phyloP scores from a whole-genome alignment of 2,888 invertebrate species.

The Pherbina coryleti region DNA sequence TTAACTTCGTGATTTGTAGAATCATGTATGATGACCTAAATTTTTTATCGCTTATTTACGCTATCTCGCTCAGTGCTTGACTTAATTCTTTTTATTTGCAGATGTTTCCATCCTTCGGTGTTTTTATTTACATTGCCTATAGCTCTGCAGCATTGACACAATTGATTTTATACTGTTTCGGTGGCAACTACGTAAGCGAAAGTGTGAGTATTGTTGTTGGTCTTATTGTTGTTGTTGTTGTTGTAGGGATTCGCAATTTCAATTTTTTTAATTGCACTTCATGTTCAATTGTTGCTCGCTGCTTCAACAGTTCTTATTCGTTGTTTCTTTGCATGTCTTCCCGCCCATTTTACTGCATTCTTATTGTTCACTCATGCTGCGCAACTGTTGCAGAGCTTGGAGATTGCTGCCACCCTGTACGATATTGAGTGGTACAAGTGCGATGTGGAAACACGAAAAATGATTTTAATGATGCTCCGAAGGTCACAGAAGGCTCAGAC shows the following conservation, averaged over 20 bases:
- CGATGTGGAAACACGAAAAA: slow-evolving; percentile 62
- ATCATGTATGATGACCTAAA: slow-evolving; percentile 21
- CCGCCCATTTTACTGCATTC: background rate
- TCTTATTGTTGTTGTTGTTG: background rate
- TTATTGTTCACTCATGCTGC: background rate
- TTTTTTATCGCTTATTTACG: background rate
- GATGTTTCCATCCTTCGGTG: slow-evolving; percentile 62
- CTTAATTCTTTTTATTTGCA: slow-evolving; percentile 41
- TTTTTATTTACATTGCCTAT: slow-evolving; percentile 63
- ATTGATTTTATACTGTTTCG: slow-evolving; percentile 64
- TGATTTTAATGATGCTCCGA: slow-evolving; percentile 65
- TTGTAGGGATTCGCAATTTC: background rate
- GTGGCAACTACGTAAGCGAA: slow-evolving; percentile 63
- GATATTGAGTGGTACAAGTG: slow-evolving; percentile 67
- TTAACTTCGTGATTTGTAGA: background rate
- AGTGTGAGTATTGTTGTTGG: slow-evolving; percentile 57
- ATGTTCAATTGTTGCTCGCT: background rate
- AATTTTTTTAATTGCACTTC: slow-evolving; percentile 14
- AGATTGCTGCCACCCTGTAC: slow-evolving; percentile 61
- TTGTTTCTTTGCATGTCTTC: background rate
- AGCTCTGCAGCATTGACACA: slow-evolving; percentile 62
- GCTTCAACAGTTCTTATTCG: background rate
- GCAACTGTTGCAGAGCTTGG: slow-evolving; percentile 56
- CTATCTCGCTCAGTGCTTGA: slow-evolving; percentile 15
- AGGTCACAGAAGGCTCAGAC: slow-evolving; percentile 59